These are phyloP conservation scores for Avahi laniger DNA, from an alignment of 2,797 vertebrate species.

Conservation along the genomic window DNA sequence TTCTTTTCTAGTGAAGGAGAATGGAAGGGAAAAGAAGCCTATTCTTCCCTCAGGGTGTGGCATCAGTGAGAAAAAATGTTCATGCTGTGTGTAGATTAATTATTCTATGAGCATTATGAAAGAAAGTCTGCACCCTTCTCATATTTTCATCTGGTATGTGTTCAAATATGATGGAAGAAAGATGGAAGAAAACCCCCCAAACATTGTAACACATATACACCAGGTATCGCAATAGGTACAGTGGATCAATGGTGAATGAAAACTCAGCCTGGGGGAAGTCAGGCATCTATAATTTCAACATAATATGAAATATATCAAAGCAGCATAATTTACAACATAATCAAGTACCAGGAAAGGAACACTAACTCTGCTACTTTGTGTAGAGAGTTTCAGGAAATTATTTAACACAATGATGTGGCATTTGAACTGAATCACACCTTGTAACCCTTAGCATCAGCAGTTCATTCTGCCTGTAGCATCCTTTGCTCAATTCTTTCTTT, in stretches of 20 bases:
- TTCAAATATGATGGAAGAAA: neutral
- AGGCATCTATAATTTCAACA: neutral
- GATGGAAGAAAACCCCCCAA: neutral
- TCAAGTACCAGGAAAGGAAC: neutral
- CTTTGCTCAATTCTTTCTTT: neutral
- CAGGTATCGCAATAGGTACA: neutral
- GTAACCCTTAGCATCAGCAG: neutral
- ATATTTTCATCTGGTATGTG: neutral
- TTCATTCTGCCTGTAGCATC: neutral
- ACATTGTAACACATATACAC: neutral
- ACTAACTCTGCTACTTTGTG: neutral
- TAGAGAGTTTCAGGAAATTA: neutral
- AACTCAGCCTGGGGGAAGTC: neutral
- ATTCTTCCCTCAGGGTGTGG: neutral
- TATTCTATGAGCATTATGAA: neutral
- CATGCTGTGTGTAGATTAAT: neutral
- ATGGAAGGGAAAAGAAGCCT: neutral
- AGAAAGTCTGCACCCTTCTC: neutral
- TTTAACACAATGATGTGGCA: neutral
- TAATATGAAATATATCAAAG: neutral
- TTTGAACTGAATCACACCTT: neutral
- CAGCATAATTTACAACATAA: neutral
- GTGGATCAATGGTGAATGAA: neutral
- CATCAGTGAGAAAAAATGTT: neutral
- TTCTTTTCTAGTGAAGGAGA: neutral